Percentiles rank a stretch among this genome's conserved stretches.
Conservation (phyloP, 2,113 vertebrate genomes). For the Heterotilapia buettikoferi region DNA sequence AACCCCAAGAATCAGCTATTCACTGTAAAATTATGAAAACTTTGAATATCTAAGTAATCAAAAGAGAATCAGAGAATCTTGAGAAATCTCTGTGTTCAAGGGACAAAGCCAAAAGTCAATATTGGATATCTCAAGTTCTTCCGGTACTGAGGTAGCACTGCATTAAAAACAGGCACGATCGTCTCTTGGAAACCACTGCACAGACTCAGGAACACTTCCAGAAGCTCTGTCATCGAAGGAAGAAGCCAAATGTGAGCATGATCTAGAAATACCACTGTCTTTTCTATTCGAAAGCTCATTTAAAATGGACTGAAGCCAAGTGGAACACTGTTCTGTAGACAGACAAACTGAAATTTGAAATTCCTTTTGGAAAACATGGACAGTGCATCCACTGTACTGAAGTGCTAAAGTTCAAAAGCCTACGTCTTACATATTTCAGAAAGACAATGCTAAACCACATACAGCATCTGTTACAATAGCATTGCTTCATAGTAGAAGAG, state of each 20-base stretch:
- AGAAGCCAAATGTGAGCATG: neutral
- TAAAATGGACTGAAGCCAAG: neutral
- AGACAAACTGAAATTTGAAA: neutral
- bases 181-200: neutral
- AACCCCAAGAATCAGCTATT: neutral
- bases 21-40: neutral
- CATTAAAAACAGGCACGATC: neutral
- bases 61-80: neutral
- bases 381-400: neutral
- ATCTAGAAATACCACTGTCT: neutral
- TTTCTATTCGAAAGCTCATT: neutral
- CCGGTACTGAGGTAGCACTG: neutral
- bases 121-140: neutral
- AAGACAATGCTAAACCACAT: neutral
- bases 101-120: neutral
- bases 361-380: neutral
- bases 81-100: neutral
- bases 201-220: neutral
- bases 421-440: neutral
- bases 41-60: neutral
- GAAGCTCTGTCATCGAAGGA: neutral
- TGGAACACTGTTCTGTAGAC: neutral
- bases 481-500: neutral
- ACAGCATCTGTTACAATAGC: neutral
- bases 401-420: neutral